Conservation (phyloP, 2,888 invertebrate genomes). For the Papilio demoleus region DNA sequence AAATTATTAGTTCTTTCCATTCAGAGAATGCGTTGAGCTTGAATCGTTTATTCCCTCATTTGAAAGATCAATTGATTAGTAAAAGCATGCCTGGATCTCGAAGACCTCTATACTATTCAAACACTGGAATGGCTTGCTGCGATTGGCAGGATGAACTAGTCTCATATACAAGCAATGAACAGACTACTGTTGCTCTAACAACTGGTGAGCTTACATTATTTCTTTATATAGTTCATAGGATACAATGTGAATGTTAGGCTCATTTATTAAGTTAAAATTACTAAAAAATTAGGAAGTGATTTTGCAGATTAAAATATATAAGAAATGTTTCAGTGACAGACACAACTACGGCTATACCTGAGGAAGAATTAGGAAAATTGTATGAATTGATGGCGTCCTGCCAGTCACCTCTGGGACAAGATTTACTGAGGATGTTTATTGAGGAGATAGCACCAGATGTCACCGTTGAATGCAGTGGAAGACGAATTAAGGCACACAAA, state of each 20-base stretch:
- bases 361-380: constrained; percentile 63
- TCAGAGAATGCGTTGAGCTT: constrained; percentile 83
- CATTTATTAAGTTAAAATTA: too few relatives aligned
- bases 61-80: constrained; percentile 74
- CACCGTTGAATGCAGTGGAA: constrained; percentile 91
- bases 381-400: constrained; percentile 72
- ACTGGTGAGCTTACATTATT: constrained; percentile 4
- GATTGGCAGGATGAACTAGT: constrained; percentile 4
- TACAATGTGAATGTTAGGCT: too few relatives aligned
- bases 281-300: not conserved
- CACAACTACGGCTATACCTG: not conserved
- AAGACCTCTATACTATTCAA: not conserved
- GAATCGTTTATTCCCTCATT: constrained; percentile 85
- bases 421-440: constrained; percentile 94
- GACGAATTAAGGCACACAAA: constrained; percentile 94
- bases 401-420: constrained; percentile 90
- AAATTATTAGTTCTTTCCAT: constrained; percentile 83
- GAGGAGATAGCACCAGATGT: constrained; percentile 96
- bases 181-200: constrained; percentile 6
- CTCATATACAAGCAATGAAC: constrained; percentile 5
- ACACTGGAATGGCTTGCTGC: not conserved
- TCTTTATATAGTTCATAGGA: not conserved
- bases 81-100: constrained; percentile 74
- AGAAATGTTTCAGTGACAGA: constrained; percentile 2
- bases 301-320: not conserved